A percentile compares a stretch with the other conserved stretches of the same genome.
phyloP scores from a whole-genome alignment of 2,113 vertebrate genomes.

The Cyanoderma ruficeps region DNA sequence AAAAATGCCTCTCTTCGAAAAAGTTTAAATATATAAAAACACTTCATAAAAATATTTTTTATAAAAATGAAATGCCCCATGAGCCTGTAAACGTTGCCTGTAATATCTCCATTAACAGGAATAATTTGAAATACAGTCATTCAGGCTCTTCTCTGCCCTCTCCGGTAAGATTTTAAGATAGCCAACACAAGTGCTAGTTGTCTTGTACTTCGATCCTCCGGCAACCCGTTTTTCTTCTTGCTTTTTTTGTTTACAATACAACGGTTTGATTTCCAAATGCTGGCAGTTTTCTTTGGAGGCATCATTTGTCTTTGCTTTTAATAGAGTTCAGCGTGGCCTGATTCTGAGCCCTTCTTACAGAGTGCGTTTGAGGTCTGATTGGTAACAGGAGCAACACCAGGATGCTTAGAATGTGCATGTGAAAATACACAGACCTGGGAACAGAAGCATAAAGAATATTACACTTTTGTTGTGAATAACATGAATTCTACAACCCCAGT shows the following conservation, averaged over 20 bases:
- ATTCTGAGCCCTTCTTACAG: conserved; percentile 22
- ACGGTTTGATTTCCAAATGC: background rate
- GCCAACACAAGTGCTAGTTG: background rate
- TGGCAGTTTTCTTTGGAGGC: background rate
- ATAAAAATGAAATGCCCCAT: conserved; percentile 50
- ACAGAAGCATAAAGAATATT: conserved; percentile 36
- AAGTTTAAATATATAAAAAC: conserved; percentile 68
- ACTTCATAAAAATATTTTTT: conserved; percentile 67
- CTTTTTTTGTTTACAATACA: background rate
- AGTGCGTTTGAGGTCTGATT: conserved; percentile 46
- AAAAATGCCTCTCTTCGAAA: conserved; percentile 47
- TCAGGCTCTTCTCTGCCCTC: conserved; percentile 31
- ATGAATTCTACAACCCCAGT: background rate
- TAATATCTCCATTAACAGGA: conserved; percentile 10
- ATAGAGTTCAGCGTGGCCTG: conserved; percentile 42
- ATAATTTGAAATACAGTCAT: background rate
- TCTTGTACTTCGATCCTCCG: background rate
- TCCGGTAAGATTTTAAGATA: conserved; percentile 43
- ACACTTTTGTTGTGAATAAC: background rate
- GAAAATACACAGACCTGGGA: conserved; percentile 92
- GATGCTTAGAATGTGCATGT: conserved; percentile 89
- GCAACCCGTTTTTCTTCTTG: background rate
- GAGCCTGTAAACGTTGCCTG: conserved; percentile 46
- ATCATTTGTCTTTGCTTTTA: conserved; percentile 69
- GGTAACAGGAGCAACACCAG: conserved; percentile 81